Conservation (phyloP, 2,888 invertebrate species). For the Eupithecia exiguata region DNA sequence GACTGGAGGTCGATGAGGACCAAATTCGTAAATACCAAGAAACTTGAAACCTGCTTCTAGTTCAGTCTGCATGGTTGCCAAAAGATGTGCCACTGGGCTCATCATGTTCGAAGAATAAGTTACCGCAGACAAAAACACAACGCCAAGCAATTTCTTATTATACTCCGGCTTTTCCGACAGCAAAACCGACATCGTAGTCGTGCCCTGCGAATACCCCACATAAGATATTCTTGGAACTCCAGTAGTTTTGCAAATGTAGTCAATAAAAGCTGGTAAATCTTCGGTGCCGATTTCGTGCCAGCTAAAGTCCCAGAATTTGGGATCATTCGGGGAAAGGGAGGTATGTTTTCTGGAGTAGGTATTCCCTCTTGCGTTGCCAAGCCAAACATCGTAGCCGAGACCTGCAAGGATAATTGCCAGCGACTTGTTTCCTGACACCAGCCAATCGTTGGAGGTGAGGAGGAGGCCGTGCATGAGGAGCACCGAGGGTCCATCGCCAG, state of each 20-base stretch:
- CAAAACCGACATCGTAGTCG: background rate
- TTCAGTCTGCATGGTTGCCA: no score
- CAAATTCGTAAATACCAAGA: background rate
- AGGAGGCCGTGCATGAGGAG: background rate
- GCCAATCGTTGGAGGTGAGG: background rate
- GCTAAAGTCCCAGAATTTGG: constrained; percentile 5
- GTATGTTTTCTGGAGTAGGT: constrained; percentile 1
- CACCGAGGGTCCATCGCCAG: background rate
- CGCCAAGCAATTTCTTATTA: constrained; percentile 5
- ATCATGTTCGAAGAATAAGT: background rate
- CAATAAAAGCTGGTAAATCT: constrained; percentile 1
- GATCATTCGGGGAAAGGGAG: background rate
- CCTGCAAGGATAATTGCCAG: background rate
- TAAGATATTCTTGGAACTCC: background rate
- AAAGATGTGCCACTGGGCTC: background rate
- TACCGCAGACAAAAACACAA: background rate
- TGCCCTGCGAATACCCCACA: background rate
- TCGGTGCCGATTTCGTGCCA: background rate
- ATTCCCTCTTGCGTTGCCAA: constrained; percentile 5
- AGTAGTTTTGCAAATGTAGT: background rate
- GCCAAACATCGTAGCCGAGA: constrained; percentile 1
- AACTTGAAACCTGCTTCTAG: background rate
- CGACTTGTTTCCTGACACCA: background rate
- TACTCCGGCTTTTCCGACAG: constrained; percentile 5
- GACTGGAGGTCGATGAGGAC: background rate